Evolutionary conservation across 2,113 vertebrate genomes (phyloP).

Genomic region (Eclectus roratus): DNA sequence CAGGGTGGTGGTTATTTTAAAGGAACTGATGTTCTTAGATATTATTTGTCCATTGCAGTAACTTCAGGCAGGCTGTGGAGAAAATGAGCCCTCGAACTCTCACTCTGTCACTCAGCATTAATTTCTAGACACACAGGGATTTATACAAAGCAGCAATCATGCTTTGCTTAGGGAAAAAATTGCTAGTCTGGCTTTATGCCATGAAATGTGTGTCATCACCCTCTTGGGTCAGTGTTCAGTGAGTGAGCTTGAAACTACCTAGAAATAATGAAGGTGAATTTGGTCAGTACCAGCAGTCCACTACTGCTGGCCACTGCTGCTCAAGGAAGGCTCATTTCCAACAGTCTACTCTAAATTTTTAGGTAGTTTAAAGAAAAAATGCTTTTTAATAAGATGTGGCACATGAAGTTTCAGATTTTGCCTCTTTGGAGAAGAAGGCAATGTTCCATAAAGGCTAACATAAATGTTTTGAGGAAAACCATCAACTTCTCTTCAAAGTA

Average conservation of each 20-base stretch:
- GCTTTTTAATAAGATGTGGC: background rate
- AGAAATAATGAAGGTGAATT: background rate
- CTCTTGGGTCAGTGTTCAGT: background rate
- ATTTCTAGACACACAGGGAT: background rate
- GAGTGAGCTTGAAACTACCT: background rate
- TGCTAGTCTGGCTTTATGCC: background rate
- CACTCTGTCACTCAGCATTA: background rate
- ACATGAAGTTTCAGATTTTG: background rate
- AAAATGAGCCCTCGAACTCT: background rate
- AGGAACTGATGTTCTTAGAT: background rate
- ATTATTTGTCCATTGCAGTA: background rate
- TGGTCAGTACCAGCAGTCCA: background rate
- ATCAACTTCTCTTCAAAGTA: background rate
- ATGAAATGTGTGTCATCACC: background rate
- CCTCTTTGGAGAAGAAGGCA: background rate
- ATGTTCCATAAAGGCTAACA: background rate
- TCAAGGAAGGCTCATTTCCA: background rate
- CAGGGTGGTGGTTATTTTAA: background rate
- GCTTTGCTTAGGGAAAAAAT: constrained; percentile 10
- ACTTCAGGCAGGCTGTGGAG: background rate
- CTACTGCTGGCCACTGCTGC: background rate
- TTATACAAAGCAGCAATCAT: background rate
- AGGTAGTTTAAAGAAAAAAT: background rate
- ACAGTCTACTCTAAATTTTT: background rate
- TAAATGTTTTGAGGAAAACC: background rate